These are phyloP conservation scores for Branchellion lobata DNA, from an alignment of 2,888 invertebrate species.

Conservation along the genomic window DNA sequence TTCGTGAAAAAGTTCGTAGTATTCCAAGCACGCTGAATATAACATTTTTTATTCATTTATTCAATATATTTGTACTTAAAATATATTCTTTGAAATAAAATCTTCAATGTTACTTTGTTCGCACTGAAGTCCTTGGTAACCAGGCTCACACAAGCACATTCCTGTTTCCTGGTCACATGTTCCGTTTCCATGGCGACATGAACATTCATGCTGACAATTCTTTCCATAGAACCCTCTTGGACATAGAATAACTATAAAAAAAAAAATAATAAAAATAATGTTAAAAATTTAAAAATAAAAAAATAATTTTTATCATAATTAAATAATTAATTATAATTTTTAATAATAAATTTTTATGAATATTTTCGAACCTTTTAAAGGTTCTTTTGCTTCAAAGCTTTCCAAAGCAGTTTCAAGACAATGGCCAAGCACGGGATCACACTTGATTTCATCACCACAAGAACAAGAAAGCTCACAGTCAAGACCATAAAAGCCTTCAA, in stretches of 20 bases:
- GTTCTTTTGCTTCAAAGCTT: neutral
- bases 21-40: no score
- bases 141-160: constrained; percentile 68
- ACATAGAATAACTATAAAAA: constrained; percentile 50
- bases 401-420: constrained; percentile 57
- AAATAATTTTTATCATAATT: neutral
- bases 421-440: constrained; percentile 58
- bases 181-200: constrained; percentile 54
- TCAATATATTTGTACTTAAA: no score
- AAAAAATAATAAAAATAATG: constrained; percentile 10
- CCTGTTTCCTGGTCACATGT: constrained; percentile 69
- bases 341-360: no score
- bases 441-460: constrained; percentile 59
- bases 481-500: constrained; percentile 54
- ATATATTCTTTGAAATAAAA: neutral
- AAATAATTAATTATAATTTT: neutral
- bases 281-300: neutral
- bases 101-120: constrained; percentile 69
- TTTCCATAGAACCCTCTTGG: constrained; percentile 56
- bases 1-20: no score
- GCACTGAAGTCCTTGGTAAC: constrained; percentile 63
- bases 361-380: neutral
- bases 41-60: no score
- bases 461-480: constrained; percentile 52
- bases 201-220: constrained; percentile 56